phyloP scores from a whole-genome alignment of 2,797 vertebrate genomes.

The Chaetophractus vellerosus region DNA sequence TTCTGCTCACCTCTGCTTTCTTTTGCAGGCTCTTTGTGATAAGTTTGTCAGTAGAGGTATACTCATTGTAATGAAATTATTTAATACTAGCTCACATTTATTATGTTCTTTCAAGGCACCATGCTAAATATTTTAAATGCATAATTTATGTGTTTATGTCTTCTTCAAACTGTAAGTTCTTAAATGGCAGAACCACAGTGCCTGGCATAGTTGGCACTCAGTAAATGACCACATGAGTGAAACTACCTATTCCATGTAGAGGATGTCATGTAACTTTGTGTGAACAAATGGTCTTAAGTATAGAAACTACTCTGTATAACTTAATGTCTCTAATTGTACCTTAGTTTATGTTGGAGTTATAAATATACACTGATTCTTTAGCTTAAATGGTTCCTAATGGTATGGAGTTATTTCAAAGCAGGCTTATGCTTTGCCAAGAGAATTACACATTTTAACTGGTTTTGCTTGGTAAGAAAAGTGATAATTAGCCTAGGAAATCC shows the following conservation, averaged over 20 bases:
- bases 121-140: background rate
- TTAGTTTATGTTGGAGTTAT: too few species aligned
- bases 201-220: background rate
- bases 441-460: too few species aligned
- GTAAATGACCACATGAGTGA: background rate
- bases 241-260: background rate
- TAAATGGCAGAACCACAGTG: background rate
- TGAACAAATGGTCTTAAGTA: too few species aligned
- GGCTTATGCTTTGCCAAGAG: too few species aligned
- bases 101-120: background rate
- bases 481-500: too few species aligned
- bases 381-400: too few species aligned
- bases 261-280: too few species aligned
- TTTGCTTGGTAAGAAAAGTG: too few species aligned
- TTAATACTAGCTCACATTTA: background rate
- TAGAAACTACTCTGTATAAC: too few species aligned
- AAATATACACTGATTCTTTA: too few species aligned
- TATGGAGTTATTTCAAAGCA: too few species aligned
- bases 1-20: background rate
- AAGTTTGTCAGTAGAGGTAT: background rate
- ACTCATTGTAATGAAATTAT: background rate
- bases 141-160: background rate
- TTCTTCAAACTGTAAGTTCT: background rate
- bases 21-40: background rate
- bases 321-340: too few species aligned